Percentiles rank a stretch among this genome's conserved stretches.
phyloP scores from a whole-genome alignment of 2,797 vertebrate species.

The Macroramphosus scolopax region DNA sequence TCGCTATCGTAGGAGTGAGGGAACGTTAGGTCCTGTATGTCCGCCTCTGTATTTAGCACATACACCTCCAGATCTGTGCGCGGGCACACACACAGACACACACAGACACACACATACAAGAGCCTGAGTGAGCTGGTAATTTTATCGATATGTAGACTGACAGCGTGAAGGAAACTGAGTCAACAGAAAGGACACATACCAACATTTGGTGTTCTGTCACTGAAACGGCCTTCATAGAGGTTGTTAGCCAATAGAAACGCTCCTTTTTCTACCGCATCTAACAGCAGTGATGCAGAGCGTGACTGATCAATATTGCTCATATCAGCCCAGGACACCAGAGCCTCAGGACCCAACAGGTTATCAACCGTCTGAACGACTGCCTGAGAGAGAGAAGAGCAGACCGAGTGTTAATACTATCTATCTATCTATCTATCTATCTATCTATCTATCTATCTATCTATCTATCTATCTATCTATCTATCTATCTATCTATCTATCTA shows the following conservation, averaged over 20 bases:
- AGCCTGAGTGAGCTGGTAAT: neutral
- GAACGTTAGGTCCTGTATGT: slow-evolving; percentile 87
- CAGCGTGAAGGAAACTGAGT: too few relatives aligned
- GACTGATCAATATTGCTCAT: slow-evolving; percentile 69
- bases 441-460: neutral
- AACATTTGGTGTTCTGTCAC: slow-evolving; percentile 76
- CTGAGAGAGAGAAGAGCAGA: slow-evolving; percentile 40
- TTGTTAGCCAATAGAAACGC: slow-evolving; percentile 76
- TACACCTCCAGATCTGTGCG: slow-evolving; percentile 75
- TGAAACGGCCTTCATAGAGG: slow-evolving; percentile 77
- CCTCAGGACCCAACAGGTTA: slow-evolving; percentile 72
- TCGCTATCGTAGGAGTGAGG: slow-evolving; percentile 88
- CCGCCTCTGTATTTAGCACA: slow-evolving; percentile 87
- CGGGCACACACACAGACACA: slow-evolving; percentile 1
- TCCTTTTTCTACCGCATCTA: slow-evolving; percentile 75
- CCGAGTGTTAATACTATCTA: too few relatives aligned
- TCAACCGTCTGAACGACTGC: slow-evolving; percentile 73
- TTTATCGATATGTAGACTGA: neutral
- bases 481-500: too few relatives aligned
- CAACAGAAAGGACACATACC: slow-evolving; percentile 45
- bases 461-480: slow-evolving; percentile 6
- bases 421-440: slow-evolving; percentile 1
- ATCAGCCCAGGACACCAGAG: slow-evolving; percentile 73
- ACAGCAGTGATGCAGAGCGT: slow-evolving; percentile 66
- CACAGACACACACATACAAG: slow-evolving; percentile 5